Conservation (phyloP, 2,888 invertebrate genomes). For the Machimus atricapillus region DNA sequence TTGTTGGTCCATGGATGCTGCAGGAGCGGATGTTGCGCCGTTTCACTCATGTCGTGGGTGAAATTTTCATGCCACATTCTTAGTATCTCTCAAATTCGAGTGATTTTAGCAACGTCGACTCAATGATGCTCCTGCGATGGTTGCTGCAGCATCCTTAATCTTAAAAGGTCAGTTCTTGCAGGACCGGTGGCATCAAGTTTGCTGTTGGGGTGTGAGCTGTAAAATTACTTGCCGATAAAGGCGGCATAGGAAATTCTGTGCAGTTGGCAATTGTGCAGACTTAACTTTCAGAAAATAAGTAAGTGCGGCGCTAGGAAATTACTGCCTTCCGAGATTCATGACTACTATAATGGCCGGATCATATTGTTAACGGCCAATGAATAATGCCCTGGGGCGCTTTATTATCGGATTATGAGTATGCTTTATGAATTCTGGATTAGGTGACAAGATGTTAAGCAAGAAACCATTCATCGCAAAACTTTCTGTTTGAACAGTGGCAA, state of each 20-base stretch:
- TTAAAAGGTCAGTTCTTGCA: background rate
- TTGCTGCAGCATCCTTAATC: background rate
- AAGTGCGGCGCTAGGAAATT: constrained; percentile 28
- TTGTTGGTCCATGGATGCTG: background rate
- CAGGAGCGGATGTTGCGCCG: background rate
- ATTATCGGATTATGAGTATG: constrained; percentile 12
- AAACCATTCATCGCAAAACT: constrained; percentile 16
- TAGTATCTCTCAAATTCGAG: background rate
- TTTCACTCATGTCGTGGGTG: background rate
- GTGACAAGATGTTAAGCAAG: constrained; percentile 11
- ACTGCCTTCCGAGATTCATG: constrained; percentile 17
- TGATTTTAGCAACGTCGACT: background rate
- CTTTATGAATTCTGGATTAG: constrained; percentile 8
- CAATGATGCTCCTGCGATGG: background rate
- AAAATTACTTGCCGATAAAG: background rate
- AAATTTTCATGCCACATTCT: background rate
- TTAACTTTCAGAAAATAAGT: background rate
- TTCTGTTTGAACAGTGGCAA: background rate
- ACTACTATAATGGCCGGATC: constrained; percentile 23
- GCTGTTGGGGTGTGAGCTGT: background rate
- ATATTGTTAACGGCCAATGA: constrained; percentile 25
- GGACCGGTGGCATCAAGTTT: background rate
- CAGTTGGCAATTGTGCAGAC: background rate
- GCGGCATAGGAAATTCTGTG: background rate
- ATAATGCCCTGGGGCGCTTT: constrained; percentile 12